Evolutionary conservation across 1,140 invertebrate genomes (phyloP).

Genomic region (Zaprionus camerounensis): DNA sequence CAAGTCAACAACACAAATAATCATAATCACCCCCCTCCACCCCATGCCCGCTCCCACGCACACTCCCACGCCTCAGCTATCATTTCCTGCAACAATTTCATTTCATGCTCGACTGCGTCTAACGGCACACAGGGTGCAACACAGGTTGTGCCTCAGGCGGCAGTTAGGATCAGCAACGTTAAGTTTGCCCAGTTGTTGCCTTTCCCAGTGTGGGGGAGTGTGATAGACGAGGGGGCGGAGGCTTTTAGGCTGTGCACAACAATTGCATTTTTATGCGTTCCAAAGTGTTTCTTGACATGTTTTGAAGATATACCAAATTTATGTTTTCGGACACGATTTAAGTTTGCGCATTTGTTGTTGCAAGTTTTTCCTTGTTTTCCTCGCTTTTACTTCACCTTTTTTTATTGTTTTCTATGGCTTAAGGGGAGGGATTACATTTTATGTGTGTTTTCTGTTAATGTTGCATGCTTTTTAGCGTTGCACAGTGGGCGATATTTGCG

Average conservation of each 20-base stretch:
- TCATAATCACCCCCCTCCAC: constrained; percentile 45
- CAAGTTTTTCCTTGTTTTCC: constrained; percentile 20
- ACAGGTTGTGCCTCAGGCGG: constrained; percentile 56
- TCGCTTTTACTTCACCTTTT: constrained; percentile 5
- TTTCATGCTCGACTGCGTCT: constrained; percentile 65
- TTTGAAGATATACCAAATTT: constrained; percentile 53
- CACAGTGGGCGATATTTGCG: constrained; percentile 14
- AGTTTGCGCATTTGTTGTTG: constrained; percentile 24
- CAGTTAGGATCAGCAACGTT: constrained; percentile 53
- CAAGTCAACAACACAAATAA: constrained; percentile 37
- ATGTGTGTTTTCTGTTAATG: constrained; percentile 27
- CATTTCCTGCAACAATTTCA: constrained; percentile 57
- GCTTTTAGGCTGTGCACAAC: constrained; percentile 24
- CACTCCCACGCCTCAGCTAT: constrained; percentile 6
- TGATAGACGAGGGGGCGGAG: constrained; percentile 3
- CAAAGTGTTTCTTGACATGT: constrained; percentile 77
- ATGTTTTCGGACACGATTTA: constrained; percentile 42
- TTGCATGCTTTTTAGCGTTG: constrained; percentile 45
- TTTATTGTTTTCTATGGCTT: constrained; percentile 22
- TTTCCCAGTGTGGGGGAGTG: constrained; percentile 22
- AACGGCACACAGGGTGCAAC: constrained; percentile 7
- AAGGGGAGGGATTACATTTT: constrained; percentile 29
- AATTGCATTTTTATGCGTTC: constrained; percentile 78
- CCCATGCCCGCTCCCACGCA: background rate
- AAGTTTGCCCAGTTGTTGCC: constrained; percentile 46